Percentiles rank a stretch among this genome's conserved stretches.
These are phyloP conservation scores for Sepioteuthis lessoniana DNA, from an alignment of 2,888 invertebrate species.

Conservation along the genomic window DNA sequence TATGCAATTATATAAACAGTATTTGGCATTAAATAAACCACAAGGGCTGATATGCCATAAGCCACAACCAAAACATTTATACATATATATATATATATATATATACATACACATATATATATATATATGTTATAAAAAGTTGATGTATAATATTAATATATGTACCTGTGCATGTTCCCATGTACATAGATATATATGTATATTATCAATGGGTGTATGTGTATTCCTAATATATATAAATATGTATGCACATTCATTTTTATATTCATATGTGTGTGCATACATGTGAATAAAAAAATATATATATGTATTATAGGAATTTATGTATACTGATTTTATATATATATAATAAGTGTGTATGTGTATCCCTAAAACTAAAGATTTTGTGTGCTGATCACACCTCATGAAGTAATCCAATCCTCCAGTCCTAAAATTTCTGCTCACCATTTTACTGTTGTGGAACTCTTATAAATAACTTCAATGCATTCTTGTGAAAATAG, in stretches of 20 bases:
- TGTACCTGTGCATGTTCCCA: neutral
- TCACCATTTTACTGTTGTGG: neutral
- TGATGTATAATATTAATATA: too few relatives aligned
- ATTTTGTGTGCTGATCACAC: neutral
- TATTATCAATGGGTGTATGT: neutral
- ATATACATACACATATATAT: too few relatives aligned
- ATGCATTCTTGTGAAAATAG: neutral
- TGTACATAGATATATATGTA: neutral
- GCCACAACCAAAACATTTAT: too few relatives aligned
- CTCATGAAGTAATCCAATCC: conserved; percentile 11
- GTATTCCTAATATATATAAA: neutral
- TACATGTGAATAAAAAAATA: neutral
- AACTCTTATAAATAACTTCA: conserved; percentile 21
- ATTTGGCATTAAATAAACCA: too few relatives aligned
- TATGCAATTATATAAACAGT: too few relatives aligned
- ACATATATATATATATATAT: too few relatives aligned
- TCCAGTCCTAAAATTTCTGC: conserved; percentile 23
- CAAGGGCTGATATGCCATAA: too few relatives aligned
- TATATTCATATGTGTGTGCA: neutral
- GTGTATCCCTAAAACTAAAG: neutral
- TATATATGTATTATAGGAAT: neutral
- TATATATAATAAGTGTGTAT: neutral
- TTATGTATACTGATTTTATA: neutral
- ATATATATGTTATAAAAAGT: too few relatives aligned
- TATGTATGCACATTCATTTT: neutral